Conservation (phyloP, 1,140 invertebrate species). For the Anastatus disparis region DNA sequence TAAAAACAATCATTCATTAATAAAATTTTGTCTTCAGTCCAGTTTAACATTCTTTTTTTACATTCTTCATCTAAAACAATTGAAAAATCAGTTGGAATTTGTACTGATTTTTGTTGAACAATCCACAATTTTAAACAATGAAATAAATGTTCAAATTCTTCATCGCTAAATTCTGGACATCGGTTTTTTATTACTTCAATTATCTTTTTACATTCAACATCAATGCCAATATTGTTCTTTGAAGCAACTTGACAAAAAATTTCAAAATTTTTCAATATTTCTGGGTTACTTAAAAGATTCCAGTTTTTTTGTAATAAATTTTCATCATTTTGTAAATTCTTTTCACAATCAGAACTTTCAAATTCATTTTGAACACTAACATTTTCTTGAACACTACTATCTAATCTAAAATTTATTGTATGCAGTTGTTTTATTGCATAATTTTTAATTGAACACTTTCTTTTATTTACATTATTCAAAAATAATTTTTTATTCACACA, state of each 20-base stretch:
- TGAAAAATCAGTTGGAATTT: not conserved
- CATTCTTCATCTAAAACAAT: not conserved
- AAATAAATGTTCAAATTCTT: conserved; percentile 40
- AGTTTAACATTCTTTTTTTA: not conserved
- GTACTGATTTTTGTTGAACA: too few species aligned
- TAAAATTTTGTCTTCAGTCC: conserved; percentile 61
- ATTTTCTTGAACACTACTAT: too few species aligned
- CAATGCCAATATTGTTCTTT: too few species aligned
- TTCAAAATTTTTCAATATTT: conserved; percentile 40
- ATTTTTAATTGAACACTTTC: not conserved
- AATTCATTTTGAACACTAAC: too few species aligned
- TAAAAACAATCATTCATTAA: conserved; percentile 67
- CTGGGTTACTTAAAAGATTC: not conserved
- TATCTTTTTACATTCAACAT: too few species aligned
- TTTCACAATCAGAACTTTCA: too few species aligned
- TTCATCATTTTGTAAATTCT: conserved; percentile 17
- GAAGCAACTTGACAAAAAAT: too few species aligned
- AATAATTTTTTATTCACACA: not conserved
- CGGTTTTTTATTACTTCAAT: too few species aligned
- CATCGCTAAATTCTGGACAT: not conserved
- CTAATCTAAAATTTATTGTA: too few species aligned
- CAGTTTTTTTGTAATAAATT: conserved; percentile 36
- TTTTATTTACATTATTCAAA: not conserved
- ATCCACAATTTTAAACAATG: conserved; percentile 42
- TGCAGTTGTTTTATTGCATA: not conserved